Percentiles rank a stretch among this genome's conserved stretches.
Evolutionary conservation across 2,113 vertebrate species (phyloP).

Genomic region (Myotis lucifugus): DNA sequence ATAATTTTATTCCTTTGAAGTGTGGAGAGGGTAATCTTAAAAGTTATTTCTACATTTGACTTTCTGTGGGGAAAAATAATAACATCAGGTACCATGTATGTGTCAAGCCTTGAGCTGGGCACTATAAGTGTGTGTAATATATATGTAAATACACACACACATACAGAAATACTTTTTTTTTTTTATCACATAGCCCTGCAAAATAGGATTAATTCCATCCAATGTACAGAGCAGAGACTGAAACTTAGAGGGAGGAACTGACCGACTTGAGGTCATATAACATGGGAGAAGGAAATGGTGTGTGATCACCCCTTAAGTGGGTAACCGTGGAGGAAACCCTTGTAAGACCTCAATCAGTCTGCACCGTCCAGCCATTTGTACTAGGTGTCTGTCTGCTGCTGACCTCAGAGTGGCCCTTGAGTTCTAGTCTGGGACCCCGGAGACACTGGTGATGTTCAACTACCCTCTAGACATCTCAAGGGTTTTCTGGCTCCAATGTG

Average conservation of each 20-base stretch:
- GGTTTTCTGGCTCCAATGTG: not conserved
- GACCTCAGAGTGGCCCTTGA: not conserved
- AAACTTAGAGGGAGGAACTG: not conserved
- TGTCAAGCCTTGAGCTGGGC: not conserved
- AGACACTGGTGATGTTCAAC: not conserved
- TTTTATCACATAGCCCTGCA: not conserved
- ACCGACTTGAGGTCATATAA: not conserved
- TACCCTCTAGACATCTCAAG: not conserved
- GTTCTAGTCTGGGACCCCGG: not conserved
- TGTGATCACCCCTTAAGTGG: not conserved
- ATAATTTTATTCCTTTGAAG: not conserved
- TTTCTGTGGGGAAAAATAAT: conserved; percentile 29
- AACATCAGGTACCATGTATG: not conserved
- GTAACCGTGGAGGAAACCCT: not conserved
- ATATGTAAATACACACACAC: not conserved
- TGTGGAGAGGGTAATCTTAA: not conserved
- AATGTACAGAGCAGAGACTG: not conserved
- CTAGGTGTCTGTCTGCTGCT: not conserved
- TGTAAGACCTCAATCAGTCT: not conserved
- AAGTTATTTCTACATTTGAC: not conserved
- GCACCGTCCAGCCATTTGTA: not conserved
- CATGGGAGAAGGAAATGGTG: not conserved
- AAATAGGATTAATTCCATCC: not conserved
- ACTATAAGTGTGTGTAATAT: not conserved
- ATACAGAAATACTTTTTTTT: not conserved